phyloP scores from a whole-genome alignment of 2,113 vertebrate species.

The Mastomys natalensis region DNA sequence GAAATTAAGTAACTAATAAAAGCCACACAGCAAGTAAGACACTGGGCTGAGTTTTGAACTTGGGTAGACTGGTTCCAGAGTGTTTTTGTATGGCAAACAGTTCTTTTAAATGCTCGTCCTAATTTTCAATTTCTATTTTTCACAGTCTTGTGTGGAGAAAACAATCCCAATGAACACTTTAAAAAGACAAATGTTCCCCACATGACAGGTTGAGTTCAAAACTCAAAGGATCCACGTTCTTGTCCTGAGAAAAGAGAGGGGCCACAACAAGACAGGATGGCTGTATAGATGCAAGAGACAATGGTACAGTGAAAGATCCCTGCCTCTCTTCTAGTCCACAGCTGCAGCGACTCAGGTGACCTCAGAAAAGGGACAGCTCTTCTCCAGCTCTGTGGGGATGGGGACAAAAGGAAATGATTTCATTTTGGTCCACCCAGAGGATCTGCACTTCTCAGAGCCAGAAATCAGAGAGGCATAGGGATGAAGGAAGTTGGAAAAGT shows the following conservation, averaged over 20 bases:
- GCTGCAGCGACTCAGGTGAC: not conserved
- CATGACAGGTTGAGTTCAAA: not conserved
- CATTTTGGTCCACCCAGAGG: not conserved
- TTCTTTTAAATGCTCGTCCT: not conserved
- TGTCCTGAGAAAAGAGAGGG: not conserved
- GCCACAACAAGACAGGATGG: not conserved
- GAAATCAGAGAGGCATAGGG: not conserved
- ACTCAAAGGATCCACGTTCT: not conserved
- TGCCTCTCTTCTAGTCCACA: not conserved
- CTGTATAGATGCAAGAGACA: not conserved
- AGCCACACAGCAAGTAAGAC: not conserved
- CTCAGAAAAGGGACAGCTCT: not conserved
- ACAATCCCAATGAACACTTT: not conserved
- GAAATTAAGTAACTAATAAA: not conserved
- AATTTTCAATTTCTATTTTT: constrained; percentile 5
- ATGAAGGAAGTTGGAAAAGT: not conserved
- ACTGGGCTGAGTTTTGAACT: constrained; percentile 31
- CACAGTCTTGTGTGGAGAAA: not conserved
- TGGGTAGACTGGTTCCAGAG: not conserved
- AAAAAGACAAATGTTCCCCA: not conserved
- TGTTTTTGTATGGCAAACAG: not conserved
- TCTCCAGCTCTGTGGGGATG: not conserved
- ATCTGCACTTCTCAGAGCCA: not conserved
- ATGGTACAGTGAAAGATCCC: not conserved
- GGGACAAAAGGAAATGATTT: not conserved